phyloP scores from a whole-genome alignment of 2,797 vertebrate species.

The Epinephelus awoara region DNA sequence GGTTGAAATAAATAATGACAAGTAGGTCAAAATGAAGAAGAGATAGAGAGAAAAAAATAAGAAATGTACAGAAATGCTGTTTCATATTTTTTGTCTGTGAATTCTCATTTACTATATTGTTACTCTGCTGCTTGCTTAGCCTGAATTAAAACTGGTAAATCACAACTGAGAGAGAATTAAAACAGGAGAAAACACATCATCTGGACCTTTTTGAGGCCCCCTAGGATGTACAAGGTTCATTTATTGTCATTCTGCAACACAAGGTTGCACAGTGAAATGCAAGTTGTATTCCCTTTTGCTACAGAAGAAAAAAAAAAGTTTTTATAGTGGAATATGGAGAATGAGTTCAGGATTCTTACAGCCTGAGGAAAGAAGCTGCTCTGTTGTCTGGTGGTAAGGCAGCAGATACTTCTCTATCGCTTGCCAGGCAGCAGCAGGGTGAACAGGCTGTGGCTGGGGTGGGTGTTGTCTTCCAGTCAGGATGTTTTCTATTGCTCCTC shows the following conservation, averaged over 20 bases:
- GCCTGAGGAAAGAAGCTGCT: not conserved
- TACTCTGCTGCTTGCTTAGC: slow-evolving; percentile 1
- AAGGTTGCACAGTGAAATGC: not conserved
- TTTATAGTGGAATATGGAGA: not conserved
- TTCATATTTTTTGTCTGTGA: not conserved
- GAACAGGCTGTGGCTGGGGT: not conserved
- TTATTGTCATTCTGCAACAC: not conserved
- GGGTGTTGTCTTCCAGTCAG: not conserved
- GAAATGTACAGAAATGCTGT: slow-evolving; percentile 1
- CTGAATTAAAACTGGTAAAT: not conserved
- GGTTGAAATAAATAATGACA: slow-evolving; percentile 14
- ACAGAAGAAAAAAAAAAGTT: not conserved
- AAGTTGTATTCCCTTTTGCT: not conserved
- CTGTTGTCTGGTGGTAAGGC: too few species aligned
- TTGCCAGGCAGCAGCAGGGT: not conserved
- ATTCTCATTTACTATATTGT: not conserved
- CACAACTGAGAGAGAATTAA: not conserved
- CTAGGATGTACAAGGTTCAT: not conserved
- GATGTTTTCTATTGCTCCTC: not conserved
- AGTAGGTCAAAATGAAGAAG: slow-evolving; percentile 10
- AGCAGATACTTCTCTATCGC: not conserved
- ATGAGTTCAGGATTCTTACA: not conserved
- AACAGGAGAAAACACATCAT: not conserved
- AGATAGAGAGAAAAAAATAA: not conserved
- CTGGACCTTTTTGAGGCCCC: not conserved